phyloP scores from a whole-genome alignment of 2,888 invertebrate genomes.

The Habrosyne pyritoides region DNA sequence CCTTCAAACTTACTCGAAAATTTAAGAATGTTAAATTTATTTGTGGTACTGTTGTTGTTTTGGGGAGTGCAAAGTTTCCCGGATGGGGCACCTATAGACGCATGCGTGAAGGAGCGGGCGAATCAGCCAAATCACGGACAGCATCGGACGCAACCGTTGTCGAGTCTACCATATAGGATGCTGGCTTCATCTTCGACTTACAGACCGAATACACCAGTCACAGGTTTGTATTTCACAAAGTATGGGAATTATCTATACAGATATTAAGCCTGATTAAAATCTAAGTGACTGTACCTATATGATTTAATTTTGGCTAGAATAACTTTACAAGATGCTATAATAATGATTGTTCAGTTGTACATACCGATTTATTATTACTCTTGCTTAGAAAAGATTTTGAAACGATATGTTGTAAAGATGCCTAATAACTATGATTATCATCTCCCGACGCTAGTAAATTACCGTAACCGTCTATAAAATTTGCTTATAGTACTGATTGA shows the following conservation, averaged over 20 bases:
- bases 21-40: constrained; percentile 53
- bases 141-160: constrained; percentile 85
- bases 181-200: constrained; percentile 86
- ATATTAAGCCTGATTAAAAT: too few species aligned
- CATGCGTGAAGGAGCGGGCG: constrained; percentile 89
- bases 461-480: too few species aligned
- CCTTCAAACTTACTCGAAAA: background rate
- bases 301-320: too few species aligned
- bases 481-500: too few species aligned
- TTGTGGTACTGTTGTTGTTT: constrained; percentile 56
- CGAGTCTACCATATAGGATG: constrained; percentile 87
- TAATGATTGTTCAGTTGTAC: too few species aligned
- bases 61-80: constrained; percentile 84
- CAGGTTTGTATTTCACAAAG: constrained; percentile 77
- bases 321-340: too few species aligned
- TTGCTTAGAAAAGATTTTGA: too few species aligned
- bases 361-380: too few species aligned
- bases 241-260: background rate
- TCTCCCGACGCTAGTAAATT: too few species aligned
- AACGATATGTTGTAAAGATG: too few species aligned
- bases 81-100: constrained; percentile 92
- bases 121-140: constrained; percentile 92
- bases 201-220: constrained; percentile 87
- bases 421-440: too few species aligned
- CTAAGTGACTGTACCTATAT: too few species aligned